Percentiles rank a stretch among this genome's conserved stretches.
Evolutionary conservation across 1,140 invertebrate species (phyloP).

Genomic region (Mesaphorura yosii): DNA sequence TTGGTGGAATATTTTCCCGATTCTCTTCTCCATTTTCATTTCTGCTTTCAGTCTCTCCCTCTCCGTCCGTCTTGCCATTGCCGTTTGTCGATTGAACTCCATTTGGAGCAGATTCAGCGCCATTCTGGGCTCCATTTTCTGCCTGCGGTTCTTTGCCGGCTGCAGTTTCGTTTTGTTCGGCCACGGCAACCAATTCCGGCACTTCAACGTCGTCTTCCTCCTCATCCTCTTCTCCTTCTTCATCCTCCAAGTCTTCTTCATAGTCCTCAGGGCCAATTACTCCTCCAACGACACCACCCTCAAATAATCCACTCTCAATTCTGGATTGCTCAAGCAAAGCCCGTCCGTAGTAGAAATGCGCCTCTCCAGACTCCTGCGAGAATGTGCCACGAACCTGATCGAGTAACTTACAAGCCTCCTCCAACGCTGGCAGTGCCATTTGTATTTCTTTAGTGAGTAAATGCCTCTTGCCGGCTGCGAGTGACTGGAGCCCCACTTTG

Average conservation of each 20-base stretch:
- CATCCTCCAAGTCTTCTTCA: slow-evolving; percentile 28
- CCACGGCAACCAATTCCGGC: slow-evolving; percentile 36
- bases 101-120: slow-evolving; percentile 23
- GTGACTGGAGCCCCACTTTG: too few relatives aligned
- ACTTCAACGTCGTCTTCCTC: slow-evolving; percentile 37
- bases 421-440: slow-evolving; percentile 59
- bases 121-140: too few relatives aligned
- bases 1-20: slow-evolving; percentile 1
- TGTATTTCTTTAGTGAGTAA: slow-evolving; percentile 65
- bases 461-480: slow-evolving; percentile 66
- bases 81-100: slow-evolving; percentile 14
- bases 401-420: slow-evolving; percentile 60
- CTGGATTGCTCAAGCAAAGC: slow-evolving; percentile 66
- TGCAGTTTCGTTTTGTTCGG: slow-evolving; percentile 22
- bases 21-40: neutral
- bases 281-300: slow-evolving; percentile 33
- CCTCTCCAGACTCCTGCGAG: slow-evolving; percentile 65
- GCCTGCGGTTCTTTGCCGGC: slow-evolving; percentile 29
- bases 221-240: slow-evolving; percentile 33
- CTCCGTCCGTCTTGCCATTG: neutral
- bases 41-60: neutral
- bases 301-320: slow-evolving; percentile 66
- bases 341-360: slow-evolving; percentile 66
- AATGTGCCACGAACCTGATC: slow-evolving; percentile 59
- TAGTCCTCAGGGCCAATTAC: slow-evolving; percentile 32